These are phyloP conservation scores for Drosophila chauvacae DNA, from an alignment of 1,140 invertebrate genomes.

Conservation along the genomic window DNA sequence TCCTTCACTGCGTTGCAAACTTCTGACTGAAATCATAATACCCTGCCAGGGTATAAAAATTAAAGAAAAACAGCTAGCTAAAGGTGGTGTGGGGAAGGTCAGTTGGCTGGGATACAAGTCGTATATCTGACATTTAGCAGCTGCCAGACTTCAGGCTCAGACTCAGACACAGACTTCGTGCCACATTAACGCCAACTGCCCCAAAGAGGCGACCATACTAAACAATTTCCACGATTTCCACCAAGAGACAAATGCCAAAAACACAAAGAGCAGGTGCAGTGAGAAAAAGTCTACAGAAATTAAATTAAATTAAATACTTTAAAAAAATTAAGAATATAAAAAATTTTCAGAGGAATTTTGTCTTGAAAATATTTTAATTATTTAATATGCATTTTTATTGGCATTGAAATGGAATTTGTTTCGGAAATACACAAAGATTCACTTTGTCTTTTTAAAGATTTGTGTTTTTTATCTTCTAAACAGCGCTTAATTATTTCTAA, in stretches of 20 bases:
- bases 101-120: constrained; percentile 8
- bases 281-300: neutral
- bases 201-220: constrained; percentile 37
- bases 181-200: constrained; percentile 49
- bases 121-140: constrained; percentile 52
- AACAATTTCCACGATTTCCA: constrained; percentile 22
- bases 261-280: constrained; percentile 29
- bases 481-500: constrained; percentile 11
- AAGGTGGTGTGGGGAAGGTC: constrained; percentile 32
- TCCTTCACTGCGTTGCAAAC: too few relatives aligned
- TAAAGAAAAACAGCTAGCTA: constrained; percentile 1
- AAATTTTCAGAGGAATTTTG: neutral
- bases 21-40: too few relatives aligned
- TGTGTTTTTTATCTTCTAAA: neutral
- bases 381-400: neutral
- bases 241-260: constrained; percentile 23
- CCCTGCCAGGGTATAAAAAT: too few relatives aligned
- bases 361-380: neutral
- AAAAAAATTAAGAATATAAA: too few relatives aligned
- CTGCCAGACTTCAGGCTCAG: constrained; percentile 12
- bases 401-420: constrained; percentile 1
- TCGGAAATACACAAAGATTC: neutral
- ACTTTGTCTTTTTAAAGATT: neutral
- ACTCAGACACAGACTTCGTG: constrained; percentile 32
- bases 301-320: too few relatives aligned